Evolutionary conservation across 2,888 invertebrate genomes (phyloP).

Genomic region (Tetramorium bicarinatum): DNA sequence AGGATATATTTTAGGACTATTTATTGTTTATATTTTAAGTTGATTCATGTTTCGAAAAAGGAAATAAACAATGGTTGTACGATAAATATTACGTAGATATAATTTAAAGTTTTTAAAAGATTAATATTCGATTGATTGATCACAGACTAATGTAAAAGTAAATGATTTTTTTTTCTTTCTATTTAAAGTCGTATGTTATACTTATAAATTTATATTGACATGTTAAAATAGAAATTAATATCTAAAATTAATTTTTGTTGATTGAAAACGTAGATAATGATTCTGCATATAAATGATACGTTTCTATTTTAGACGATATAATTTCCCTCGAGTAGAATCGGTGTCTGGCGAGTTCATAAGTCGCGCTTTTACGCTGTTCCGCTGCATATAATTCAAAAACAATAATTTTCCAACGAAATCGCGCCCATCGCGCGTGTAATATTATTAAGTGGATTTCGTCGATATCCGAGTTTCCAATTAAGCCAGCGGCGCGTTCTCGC

Average conservation of each 20-base stretch:
- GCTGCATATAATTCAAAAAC: conserved; percentile 35
- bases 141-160: not conserved
- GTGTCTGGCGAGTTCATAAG: not conserved
- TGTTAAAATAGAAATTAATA: not conserved
- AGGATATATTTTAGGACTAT: not conserved
- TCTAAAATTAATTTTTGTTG: not conserved
- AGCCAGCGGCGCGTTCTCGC: conserved; percentile 13
- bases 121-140: not conserved
- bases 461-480: conserved; percentile 49
- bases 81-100: not conserved
- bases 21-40: not conserved
- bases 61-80: not conserved
- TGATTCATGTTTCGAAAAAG: not conserved
- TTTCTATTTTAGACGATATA: not conserved
- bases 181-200: not conserved
- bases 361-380: conserved; percentile 1
- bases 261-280: conserved; percentile 23
- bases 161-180: not conserved
- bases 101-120: not conserved
- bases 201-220: not conserved
- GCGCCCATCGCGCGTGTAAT: not conserved
- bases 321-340: conserved; percentile 17
- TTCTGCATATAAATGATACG: not conserved
- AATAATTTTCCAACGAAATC: conserved; percentile 30
- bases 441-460: conserved; percentile 40